A percentile compares a stretch with the other conserved stretches of the same genome.
Evolutionary conservation across 2,113 vertebrate genomes (phyloP).

Genomic region (Asarcornis scutulata): DNA sequence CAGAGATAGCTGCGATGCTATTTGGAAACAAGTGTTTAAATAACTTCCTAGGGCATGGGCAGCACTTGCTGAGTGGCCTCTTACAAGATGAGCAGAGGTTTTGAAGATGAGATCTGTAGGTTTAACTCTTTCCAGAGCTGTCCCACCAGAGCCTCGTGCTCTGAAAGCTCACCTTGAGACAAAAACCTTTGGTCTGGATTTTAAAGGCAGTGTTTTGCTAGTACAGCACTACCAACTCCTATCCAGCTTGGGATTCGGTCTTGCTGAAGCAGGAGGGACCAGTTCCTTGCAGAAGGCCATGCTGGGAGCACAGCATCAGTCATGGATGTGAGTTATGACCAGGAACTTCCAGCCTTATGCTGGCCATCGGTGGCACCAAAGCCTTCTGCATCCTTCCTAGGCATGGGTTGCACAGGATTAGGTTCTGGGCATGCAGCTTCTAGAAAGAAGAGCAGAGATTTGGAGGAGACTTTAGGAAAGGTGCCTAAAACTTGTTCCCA

Average conservation of each 20-base stretch:
- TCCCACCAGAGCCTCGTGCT: neutral
- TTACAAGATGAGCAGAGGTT: neutral
- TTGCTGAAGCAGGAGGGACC: neutral
- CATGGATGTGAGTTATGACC: no score
- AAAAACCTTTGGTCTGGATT: neutral
- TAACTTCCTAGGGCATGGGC: neutral
- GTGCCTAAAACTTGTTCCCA: neutral
- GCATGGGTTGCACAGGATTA: neutral
- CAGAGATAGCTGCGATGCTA: neutral
- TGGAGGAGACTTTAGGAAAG: neutral
- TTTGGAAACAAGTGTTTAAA: neutral
- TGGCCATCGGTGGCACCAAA: neutral
- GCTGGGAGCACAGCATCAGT: neutral
- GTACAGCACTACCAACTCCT: neutral
- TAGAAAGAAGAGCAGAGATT: neutral
- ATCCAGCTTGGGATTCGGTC: neutral
- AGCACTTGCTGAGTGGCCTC: neutral
- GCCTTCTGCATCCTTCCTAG: neutral
- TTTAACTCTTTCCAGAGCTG: neutral
- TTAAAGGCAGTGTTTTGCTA: neutral
- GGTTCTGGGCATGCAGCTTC: no score
- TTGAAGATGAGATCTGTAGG: neutral
- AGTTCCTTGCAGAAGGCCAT: neutral
- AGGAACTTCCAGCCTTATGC: neutral
- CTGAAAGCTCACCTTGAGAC: neutral